Evolutionary conservation across 2,113 vertebrate genomes (phyloP).

Genomic region (Pipa parva): DNA sequence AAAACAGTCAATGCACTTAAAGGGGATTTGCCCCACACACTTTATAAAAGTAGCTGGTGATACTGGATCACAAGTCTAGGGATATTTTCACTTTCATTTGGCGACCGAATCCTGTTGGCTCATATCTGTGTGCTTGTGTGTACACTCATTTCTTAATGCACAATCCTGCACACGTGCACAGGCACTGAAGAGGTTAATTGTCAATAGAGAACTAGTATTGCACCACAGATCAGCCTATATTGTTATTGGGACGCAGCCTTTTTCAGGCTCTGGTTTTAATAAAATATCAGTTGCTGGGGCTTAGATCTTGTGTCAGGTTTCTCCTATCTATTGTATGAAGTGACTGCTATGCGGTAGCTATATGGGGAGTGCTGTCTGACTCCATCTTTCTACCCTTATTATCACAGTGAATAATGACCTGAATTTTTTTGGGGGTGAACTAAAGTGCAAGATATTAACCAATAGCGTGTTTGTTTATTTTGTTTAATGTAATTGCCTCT

Average conservation of each 20-base stretch:
- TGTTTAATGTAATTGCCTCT: neutral
- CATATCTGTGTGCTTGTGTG: too few relatives aligned
- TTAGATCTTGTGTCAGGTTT: neutral
- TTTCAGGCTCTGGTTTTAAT: neutral
- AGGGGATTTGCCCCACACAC: too few relatives aligned
- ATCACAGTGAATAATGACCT: neutral
- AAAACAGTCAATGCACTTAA: too few relatives aligned
- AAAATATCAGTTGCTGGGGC: neutral
- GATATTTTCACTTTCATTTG: too few relatives aligned
- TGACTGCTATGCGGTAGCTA: neutral
- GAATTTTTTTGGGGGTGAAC: neutral
- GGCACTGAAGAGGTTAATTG: too few relatives aligned
- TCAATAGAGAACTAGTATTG: too few relatives aligned
- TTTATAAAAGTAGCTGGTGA: too few relatives aligned
- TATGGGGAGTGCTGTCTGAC: neutral
- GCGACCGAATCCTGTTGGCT: too few relatives aligned
- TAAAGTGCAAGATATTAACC: neutral
- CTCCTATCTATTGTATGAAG: conserved; percentile 5
- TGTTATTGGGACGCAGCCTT: neutral
- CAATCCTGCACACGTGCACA: conserved; percentile 7
- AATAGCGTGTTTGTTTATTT: neutral
- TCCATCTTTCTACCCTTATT: neutral
- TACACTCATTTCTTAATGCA: too few relatives aligned
- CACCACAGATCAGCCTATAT: too few relatives aligned
- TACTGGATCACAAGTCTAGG: too few relatives aligned